Evolutionary conservation across 2,797 vertebrate genomes (phyloP).

Genomic region (Oreochromis mossambicus): DNA sequence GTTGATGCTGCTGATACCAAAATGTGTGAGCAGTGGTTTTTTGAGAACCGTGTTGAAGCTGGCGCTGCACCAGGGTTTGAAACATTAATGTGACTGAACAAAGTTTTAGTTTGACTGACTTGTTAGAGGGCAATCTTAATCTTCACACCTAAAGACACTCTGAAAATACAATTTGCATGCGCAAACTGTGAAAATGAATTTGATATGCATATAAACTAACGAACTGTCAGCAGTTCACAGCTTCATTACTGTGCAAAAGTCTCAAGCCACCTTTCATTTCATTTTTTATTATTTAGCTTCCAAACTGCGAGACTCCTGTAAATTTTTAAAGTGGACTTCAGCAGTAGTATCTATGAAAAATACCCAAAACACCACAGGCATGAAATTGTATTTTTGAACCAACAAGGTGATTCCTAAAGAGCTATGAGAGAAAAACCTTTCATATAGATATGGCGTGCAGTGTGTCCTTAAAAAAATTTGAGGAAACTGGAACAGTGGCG

Average conservation of each 20-base stretch:
- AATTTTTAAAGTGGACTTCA: neutral
- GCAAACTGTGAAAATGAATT: neutral
- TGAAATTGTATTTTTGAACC: neutral
- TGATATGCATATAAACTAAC: neutral
- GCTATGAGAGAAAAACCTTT: neutral
- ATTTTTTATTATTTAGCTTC: neutral
- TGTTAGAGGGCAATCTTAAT: neutral
- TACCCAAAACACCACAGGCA: neutral
- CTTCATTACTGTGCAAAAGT: neutral
- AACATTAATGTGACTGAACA: neutral
- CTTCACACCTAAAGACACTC: neutral
- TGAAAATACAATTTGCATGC: neutral
- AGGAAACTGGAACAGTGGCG: neutral
- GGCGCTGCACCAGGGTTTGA: neutral
- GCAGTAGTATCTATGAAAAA: neutral
- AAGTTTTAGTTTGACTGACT: neutral
- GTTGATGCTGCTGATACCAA: neutral
- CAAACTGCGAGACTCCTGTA: neutral
- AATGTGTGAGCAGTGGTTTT: neutral
- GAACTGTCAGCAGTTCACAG: neutral
- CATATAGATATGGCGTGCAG: neutral
- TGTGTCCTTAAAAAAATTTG: neutral
- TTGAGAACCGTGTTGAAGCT: neutral
- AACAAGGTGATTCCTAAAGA: neutral
- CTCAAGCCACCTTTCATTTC: neutral